Base-by-base conservation (phyloP, 23 tunicate genomes). In the Halocynthia roretzi region DNA sequence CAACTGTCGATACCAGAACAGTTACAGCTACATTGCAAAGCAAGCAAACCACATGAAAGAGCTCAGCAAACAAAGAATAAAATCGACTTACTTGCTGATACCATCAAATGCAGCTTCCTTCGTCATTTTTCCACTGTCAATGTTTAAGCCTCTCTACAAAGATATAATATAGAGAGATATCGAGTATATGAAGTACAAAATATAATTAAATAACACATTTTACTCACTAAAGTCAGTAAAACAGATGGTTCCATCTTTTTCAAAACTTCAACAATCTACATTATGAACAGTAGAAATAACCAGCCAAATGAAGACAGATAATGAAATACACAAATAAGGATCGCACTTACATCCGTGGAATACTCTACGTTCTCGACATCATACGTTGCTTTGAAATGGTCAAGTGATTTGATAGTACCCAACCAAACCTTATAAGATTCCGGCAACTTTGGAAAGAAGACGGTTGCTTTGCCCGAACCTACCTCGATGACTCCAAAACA, bases 81-180 rank as follows among this genome's bases (percentile, higher is more conserved):
- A 31, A 31, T 8, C 54, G 0, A 77, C 77, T 61, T 62, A 86
- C 97, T 75, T 62, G 86, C 90, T 85, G 19, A 91, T 91, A 6
- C 97, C 97, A 72, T 91, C 97, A 58, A 91, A 91, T 50, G 83
- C 85, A 7, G 97, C 97, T 77, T 91, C 97, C 55, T 77, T 70
- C 0, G 97, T 85, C 40, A 84, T 85, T 22, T 66, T 71, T 5
- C 97, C 90, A 71, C 97, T 91, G 56, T 91, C 97, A 22, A 90
- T 91, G 71, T 91, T 91, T 12, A 91, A 50, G 6, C 97, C 97
- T 71, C 81, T 77, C 97, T 91, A 75, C 8, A 77, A 76, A 58
- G 19, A 60, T 67, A 17, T 10, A 60, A 31, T 53, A 8, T n/a
- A 14, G 71, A 12, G 21, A 67, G 17, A 15, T 60, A n/a, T 76